These are phyloP conservation scores for Drosophila fulvimacula DNA, from an alignment of 2,888 invertebrate species.

Conservation along the genomic window DNA sequence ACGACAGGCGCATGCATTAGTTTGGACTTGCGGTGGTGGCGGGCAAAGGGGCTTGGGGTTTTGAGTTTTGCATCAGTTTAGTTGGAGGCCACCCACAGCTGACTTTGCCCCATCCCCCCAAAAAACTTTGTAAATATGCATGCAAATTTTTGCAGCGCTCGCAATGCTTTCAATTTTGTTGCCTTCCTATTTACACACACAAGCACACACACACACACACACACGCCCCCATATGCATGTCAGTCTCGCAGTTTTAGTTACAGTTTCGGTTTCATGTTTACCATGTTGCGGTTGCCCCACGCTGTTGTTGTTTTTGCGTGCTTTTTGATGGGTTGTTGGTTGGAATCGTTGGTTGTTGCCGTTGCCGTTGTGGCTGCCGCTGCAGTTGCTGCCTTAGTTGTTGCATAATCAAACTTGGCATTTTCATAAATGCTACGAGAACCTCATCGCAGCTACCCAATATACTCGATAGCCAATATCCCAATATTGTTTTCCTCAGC, in stretches of 20 bases:
- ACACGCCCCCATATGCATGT: conserved; percentile 16
- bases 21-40: not conserved
- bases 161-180: conserved; percentile 75
- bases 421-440: conserved; percentile 68
- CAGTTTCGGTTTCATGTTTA: conserved; percentile 78
- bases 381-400: conserved; percentile 19
- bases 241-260: conserved; percentile 71
- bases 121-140: conserved; percentile 77
- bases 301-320: conserved; percentile 54
- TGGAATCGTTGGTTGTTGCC: conserved; percentile 10
- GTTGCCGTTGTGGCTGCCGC: conserved; percentile 20
- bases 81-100: conserved; percentile 35
- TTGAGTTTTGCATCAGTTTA: conserved; percentile 39
- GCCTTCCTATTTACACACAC: conserved; percentile 39
- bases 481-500: conserved; percentile 23
- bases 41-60: not conserved
- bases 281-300: conserved; percentile 68
- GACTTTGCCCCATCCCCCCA: conserved; percentile 45
- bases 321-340: conserved; percentile 60
- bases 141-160: conserved; percentile 70
- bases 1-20: conserved; percentile 36
- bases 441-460: conserved; percentile 15
- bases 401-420: conserved; percentile 71
- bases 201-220: conserved; percentile 9
- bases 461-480: conserved; percentile 29